phyloP scores from a whole-genome alignment of 2,888 invertebrate genomes.

The Drosophila koepferae region DNA sequence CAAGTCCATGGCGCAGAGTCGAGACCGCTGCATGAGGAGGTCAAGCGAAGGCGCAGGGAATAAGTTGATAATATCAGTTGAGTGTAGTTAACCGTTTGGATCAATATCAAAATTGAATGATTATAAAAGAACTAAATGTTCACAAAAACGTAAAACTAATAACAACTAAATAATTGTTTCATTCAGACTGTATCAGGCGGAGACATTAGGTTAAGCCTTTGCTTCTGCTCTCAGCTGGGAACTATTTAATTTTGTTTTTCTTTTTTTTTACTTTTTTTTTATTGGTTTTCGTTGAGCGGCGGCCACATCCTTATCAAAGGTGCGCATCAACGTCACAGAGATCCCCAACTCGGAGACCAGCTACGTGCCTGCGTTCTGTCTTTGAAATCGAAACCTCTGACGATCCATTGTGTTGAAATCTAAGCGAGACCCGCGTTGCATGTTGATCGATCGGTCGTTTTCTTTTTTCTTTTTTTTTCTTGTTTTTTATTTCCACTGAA shows the following conservation, averaged over 20 bases:
- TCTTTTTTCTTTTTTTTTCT: not conserved
- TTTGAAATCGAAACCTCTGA: slow-evolving; percentile 76
- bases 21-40: accelerated
- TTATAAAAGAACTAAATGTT: not conserved
- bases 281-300: slow-evolving; percentile 28
- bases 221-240: slow-evolving; percentile 4
- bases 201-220: slow-evolving; percentile 49
- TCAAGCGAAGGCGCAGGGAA: not conserved
- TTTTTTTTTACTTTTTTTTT: not conserved
- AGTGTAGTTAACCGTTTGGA: not conserved
- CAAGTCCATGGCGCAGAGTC: too few relatives aligned
- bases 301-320: slow-evolving; percentile 74
- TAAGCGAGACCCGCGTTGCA: slow-evolving; percentile 58
- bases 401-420: slow-evolving; percentile 75
- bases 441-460: slow-evolving; percentile 74
- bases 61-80: not conserved
- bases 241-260: slow-evolving; percentile 17
- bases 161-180: not conserved
- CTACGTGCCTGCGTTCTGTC: slow-evolving; percentile 68
- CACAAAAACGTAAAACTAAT: not conserved
- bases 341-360: slow-evolving; percentile 41
- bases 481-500: slow-evolving; percentile 60
- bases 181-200: not conserved
- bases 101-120: not conserved
- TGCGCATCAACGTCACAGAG: slow-evolving; percentile 75